Evolutionary conservation across 2,113 vertebrate genomes (phyloP).

Genomic region (Hucho hucho): DNA sequence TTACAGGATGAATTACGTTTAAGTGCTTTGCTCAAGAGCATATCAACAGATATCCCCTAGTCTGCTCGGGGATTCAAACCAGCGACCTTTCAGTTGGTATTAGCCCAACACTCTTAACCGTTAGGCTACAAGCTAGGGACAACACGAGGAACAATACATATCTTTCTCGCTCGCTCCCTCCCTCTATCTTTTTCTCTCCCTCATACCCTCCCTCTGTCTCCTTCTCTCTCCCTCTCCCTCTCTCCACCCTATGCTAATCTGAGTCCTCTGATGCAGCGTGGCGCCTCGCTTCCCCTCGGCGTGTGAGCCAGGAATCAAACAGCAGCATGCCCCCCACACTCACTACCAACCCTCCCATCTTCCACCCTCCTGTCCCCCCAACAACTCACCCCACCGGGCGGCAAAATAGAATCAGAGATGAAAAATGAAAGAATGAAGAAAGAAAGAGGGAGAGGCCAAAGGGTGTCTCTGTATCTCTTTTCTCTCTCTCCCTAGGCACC

Average conservation of each 20-base stretch:
- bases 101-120: too few relatives aligned
- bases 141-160: not conserved
- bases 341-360: not conserved
- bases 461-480: slow-evolving; percentile 6
- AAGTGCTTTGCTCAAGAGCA: too few relatives aligned
- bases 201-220: too few relatives aligned
- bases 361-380: not conserved
- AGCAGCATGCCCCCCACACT: not conserved
- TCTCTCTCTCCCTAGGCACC: slow-evolving; percentile 17
- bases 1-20: too few relatives aligned
- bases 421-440: slow-evolving; percentile 25
- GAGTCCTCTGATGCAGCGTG: not conserved
- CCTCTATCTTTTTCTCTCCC: not conserved
- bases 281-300: not conserved
- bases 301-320: slow-evolving; percentile 22
- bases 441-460: not conserved
- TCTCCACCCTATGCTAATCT: too few relatives aligned
- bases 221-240: too few relatives aligned
- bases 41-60: too few relatives aligned
- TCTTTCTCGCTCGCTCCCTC: not conserved
- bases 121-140: slow-evolving; percentile 13
- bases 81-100: too few relatives aligned
- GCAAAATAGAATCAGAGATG: slow-evolving; percentile 10
- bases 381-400: slow-evolving; percentile 1
- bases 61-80: too few relatives aligned